Evolutionary conservation across 2,888 invertebrate species (phyloP).

Genomic region (Andrena minutula): DNA sequence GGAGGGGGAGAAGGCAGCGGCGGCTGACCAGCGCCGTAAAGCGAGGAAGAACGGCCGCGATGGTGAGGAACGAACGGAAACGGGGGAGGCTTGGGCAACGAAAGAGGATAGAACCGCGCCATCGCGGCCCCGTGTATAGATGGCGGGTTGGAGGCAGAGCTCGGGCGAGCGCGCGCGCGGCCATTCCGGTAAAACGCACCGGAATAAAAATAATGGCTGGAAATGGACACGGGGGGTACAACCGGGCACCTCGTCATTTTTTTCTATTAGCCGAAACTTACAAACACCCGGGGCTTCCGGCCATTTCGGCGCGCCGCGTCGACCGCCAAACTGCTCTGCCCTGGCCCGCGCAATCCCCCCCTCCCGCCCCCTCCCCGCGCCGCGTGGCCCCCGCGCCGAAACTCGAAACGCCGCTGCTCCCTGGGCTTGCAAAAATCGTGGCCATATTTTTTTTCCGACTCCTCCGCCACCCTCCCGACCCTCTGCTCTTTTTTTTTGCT

Average conservation of each 20-base stretch:
- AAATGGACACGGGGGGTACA: slow-evolving; percentile 76
- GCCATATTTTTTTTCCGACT: slow-evolving; percentile 69
- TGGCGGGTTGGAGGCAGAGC: slow-evolving; percentile 64
- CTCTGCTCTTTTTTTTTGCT: background rate
- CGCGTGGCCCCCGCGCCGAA: slow-evolving; percentile 59
- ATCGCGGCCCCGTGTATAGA: slow-evolving; percentile 69
- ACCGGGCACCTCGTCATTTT: slow-evolving; percentile 78
- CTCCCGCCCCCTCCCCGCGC: slow-evolving; percentile 42
- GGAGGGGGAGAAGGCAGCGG: slow-evolving; percentile 33
- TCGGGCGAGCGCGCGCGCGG: slow-evolving; percentile 63
- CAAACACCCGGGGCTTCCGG: slow-evolving; percentile 80
- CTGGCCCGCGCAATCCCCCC: slow-evolving; percentile 51
- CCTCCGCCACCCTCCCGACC: background rate
- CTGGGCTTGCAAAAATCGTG: slow-evolving; percentile 64
- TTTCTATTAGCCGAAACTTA: slow-evolving; percentile 81
- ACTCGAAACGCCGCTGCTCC: slow-evolving; percentile 67
- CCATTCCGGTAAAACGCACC: slow-evolving; percentile 80
- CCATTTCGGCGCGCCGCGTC: slow-evolving; percentile 74
- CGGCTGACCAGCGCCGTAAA: slow-evolving; percentile 44
- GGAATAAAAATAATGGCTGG: slow-evolving; percentile 82
- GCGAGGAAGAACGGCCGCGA: slow-evolving; percentile 48
- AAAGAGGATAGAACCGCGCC: slow-evolving; percentile 68
- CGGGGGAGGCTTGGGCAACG: slow-evolving; percentile 16
- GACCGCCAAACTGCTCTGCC: slow-evolving; percentile 71
- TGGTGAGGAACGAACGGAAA: slow-evolving; percentile 44